Evolutionary conservation across 2,888 invertebrate species (phyloP), one percentile per base, ranked within the genome.

Genomic region (Acleris literana): DNA sequence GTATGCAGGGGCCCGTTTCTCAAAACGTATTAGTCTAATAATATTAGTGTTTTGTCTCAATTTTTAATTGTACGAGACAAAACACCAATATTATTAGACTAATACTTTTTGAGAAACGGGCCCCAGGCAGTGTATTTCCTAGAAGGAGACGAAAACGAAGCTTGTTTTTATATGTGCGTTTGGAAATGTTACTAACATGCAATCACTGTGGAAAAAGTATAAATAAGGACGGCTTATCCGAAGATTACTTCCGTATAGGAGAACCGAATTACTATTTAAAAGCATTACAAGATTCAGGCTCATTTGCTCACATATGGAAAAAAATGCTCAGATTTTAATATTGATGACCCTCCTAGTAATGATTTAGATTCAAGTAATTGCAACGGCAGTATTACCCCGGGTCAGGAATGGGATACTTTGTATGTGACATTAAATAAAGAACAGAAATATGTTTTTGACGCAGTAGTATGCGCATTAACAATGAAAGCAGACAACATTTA

Each of bases 241-340:
- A 25, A 52, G 52, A 52, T 25, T 52, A 25, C 52, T 52, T 5
- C 25, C 52, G 25, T 52, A 25, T 25, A 2, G 52, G 52, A 22
- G 25, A 52, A 22, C 11, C 51, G 6, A 51, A 51, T 20, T 51
- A 51, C 22, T 51, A 51, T 51, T 51, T 51, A 51, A 51, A 51
- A 51, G 51, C 20, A 4, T 18, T 51, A 7, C 51, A 51, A 51
- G 51, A 51, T 51, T 51, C 51, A 51, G 22, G 22, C 51, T 20
- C 51, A 51, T 51, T 51, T 51, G 11, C 22, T 51, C 20, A 51
- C 51, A 51, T 51, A 51, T 13, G 51, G 25, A 9, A 51, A 51
- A 51, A 51, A 51, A n/a, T 52, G 52, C 52, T 52, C 52, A 52
- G 52, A 52, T 25, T 52, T 52, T 52, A 52, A 52, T 52, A 52